Conservation (phyloP, 1,140 invertebrate species). For the Archegozetes longisetosus region DNA sequence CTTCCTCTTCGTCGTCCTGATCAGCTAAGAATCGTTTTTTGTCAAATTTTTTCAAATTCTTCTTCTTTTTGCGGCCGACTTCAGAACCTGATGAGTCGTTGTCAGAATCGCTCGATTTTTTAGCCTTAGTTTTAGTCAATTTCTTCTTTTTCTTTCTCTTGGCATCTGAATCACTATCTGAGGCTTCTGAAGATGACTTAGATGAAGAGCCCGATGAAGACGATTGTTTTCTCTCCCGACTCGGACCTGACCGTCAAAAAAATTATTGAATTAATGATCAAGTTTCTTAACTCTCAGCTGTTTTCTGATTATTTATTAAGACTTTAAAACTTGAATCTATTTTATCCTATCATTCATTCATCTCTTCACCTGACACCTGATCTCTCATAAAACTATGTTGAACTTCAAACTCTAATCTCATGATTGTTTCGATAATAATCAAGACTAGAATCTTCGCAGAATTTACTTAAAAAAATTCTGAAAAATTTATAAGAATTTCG, state of each 20-base stretch:
- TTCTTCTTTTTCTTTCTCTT: not conserved
- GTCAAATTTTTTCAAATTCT: not conserved
- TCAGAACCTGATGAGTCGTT: not conserved
- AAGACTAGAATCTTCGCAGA: too few species aligned
- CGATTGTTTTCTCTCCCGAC: not conserved
- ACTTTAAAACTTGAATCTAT: too few species aligned
- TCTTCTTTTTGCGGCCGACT: not conserved
- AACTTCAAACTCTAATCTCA: too few species aligned
- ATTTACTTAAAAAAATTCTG: too few species aligned
- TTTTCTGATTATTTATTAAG: too few species aligned
- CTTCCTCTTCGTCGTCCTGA: not conserved
- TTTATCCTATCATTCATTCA: too few species aligned
- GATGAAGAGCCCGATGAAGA: too few species aligned
- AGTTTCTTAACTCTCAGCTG: not conserved
- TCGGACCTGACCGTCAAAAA: not conserved
- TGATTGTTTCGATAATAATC: too few species aligned
- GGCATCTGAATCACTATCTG: not conserved
- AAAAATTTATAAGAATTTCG: too few species aligned
- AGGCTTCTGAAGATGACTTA: not conserved
- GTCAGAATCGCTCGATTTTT: not conserved
- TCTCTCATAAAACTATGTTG: too few species aligned
- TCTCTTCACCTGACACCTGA: too few species aligned
- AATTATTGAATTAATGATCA: not conserved
- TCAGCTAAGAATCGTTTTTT: not conserved
- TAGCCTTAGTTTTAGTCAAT: not conserved